These are phyloP conservation scores for Ephialtes manifestator DNA, from an alignment of 2,888 invertebrate genomes.

Conservation along the genomic window DNA sequence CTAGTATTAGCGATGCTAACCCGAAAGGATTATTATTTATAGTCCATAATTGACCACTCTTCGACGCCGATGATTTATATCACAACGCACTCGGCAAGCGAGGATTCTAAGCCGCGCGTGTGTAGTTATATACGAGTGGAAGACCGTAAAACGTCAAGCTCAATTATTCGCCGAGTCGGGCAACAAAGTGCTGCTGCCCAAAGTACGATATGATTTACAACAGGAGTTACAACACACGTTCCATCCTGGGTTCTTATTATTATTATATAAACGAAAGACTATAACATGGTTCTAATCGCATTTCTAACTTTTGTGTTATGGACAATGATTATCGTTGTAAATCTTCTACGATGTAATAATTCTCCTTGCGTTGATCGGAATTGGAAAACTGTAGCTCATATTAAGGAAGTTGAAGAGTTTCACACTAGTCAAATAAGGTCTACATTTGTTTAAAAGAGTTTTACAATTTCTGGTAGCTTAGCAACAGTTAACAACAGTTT, in stretches of 20 bases:
- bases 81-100: conserved; percentile 40
- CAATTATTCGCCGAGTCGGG: conserved; percentile 61
- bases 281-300: neutral
- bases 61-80: conserved; percentile 73
- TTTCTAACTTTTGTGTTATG: conserved; percentile 34
- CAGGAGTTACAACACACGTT: conserved; percentile 5
- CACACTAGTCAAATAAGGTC: too few relatives aligned
- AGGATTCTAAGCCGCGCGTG: conserved; percentile 45
- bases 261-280: conserved; percentile 21
- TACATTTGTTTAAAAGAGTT: too few relatives aligned
- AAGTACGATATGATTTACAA: conserved; percentile 55
- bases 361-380: conserved; percentile 6
- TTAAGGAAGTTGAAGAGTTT: too few relatives aligned
- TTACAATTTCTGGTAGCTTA: too few relatives aligned
- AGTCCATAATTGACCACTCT: conserved; percentile 74
- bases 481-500: too few relatives aligned
- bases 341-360: conserved; percentile 3
- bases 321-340: conserved; percentile 2
- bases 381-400: neutral
- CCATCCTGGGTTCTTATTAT: conserved; percentile 36
- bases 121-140: conserved; percentile 30
- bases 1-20: conserved; percentile 71
- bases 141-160: conserved; percentile 63
- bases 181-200: conserved; percentile 51
- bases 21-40: conserved; percentile 80